Evolutionary conservation across 2,888 invertebrate species (phyloP), one percentile per base, ranked within the genome.

Genomic region (Pegoplata infirma): DNA sequence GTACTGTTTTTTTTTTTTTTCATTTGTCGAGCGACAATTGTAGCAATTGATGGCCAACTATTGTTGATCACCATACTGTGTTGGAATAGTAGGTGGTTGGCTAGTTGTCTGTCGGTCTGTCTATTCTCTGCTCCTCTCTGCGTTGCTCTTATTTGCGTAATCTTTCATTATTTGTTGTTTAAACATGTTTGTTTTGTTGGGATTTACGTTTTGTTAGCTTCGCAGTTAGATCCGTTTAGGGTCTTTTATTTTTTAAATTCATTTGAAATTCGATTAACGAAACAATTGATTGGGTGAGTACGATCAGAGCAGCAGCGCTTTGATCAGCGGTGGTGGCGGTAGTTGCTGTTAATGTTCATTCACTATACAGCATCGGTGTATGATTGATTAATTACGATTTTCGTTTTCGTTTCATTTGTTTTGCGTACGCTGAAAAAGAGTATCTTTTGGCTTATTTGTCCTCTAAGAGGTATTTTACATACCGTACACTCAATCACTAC

Each of bases 341-440:
- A 64, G 53, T 55, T 64, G 36, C 5, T 40, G 14, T 58, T 56
- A 40, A 49, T 51, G 5, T 40, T 10, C 61, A 75, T 71, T 79
- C 67, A 67, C 46, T 71, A 74, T 6, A 23, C 47, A 71, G 64
- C 64, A 76, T 66, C 61, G 61, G 61, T 73, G 81, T 82, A 85
- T 87, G 87, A 87, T 87, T 87, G 87, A 87, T 87, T 87, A 86
- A 87, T 86, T 87, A 86, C 84, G 83, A 7, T 83, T 86, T 85
- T 86, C 83, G 82, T 84, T 86, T 85, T 66, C 58, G 74, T 77
- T 81, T 76, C 63, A 63, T 63, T 68, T 53, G 61, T 55, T 16
- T 14, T 68, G 59, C 71, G 55, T 51, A 23, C 14, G 17, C 19
- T 16, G 16, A 49, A 61, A 25, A 44, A 32, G 47, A 23, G 44